Evolutionary conservation across 2,113 vertebrate genomes (phyloP), one percentile per base, ranked within the genome.

Genomic region (Labeo catla): DNA sequence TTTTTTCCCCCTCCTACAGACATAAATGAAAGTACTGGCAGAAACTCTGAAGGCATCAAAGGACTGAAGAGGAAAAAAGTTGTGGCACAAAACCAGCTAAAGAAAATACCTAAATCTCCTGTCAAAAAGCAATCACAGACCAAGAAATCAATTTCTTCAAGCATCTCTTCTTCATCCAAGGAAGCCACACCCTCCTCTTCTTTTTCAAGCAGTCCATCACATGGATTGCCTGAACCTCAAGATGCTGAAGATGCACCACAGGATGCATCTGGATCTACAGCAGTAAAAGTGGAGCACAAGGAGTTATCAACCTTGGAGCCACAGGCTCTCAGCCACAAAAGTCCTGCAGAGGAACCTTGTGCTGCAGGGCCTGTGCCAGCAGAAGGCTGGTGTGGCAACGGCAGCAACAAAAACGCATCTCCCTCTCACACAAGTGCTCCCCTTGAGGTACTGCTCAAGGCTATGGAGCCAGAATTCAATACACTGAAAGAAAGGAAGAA

Each of bases 61-160:
- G 97, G 98, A 89, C 94, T 99, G 88, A 99, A 99, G 92, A 95
- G 98, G 84, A 99, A 99, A 92, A 99, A 99, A 93, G 94, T 99
- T 65, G 96, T 99, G 81, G 95, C 94, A 81, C 98, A 98, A 93
- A 99, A 97, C 92, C 96, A 97, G 81, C 93, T 96, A 2, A 98
- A 99, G 90, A 99, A 99, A 94, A 97, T 98, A 92, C 97, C 96
- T 15, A 99, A 99, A 92, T 99, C 98, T 23, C 98, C 98, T 34
- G 94, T 98, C 91, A 98, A 97, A 90, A 98, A 96, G 86, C 95
- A 96, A 7, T 90, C 95, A 13, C 96, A 97, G 90, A 87, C 93
- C 50, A 97, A 97, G 94, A 92, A 90, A 49, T 79, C 93, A 6
- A 91, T 87, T 83, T 45, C 93, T n/a, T 92, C 88, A 66, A 81